A percentile compares a stretch with the other conserved stretches of the same genome.
phyloP scores from a whole-genome alignment of 2,888 invertebrate species.

The Lycaena phlaeas region DNA sequence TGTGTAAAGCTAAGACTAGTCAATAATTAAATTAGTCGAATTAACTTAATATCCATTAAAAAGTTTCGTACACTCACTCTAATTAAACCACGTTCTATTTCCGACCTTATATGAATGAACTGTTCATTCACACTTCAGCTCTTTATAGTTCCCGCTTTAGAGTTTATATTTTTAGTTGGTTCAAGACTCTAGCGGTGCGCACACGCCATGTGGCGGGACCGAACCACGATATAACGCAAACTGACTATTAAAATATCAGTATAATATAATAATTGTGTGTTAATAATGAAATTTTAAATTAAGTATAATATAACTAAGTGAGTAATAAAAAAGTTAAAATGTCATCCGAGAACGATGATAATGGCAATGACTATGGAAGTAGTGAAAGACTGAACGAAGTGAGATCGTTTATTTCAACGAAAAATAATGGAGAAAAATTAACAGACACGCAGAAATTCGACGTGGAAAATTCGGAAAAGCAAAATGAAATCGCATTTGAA shows the following conservation, averaged over 20 bases:
- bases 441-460: constrained; percentile 26
- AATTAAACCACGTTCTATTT: no score
- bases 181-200: background rate
- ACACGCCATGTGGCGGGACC: background rate
- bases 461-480: constrained; percentile 30
- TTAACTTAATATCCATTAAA: no score
- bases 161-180: background rate
- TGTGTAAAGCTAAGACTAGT: no score
- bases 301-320: background rate
- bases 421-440: constrained; percentile 25
- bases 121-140: background rate
- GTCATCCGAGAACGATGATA: constrained; percentile 15
- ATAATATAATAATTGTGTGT: background rate
- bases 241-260: background rate
- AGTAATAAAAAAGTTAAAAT: constrained; percentile 1
- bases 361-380: constrained; percentile 12
- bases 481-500: constrained; percentile 45
- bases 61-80: no score
- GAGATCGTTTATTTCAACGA: constrained; percentile 19
- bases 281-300: background rate
- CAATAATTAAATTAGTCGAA: no score
- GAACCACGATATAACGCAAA: background rate
- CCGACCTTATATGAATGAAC: no score
- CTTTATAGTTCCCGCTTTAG: background rate
- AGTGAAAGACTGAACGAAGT: constrained; percentile 19